A percentile compares a stretch with the other conserved stretches of the same genome.
phyloP scores from a whole-genome alignment of 2,797 vertebrate genomes.

The Micromesistius poutassou region DNA sequence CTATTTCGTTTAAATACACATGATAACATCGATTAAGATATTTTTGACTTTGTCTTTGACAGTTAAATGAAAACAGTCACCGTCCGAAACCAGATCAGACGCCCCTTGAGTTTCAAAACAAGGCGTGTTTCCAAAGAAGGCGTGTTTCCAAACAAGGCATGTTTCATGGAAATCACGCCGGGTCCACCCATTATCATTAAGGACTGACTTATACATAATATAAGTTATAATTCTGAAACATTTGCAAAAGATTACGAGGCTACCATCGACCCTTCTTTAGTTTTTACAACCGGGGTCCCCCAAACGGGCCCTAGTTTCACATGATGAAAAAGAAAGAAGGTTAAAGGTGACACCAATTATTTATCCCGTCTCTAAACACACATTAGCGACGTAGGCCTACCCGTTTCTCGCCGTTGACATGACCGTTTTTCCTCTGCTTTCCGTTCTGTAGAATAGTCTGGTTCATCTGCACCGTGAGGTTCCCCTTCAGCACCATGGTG shows the following conservation, averaged over 20 bases:
- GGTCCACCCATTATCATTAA: not conserved
- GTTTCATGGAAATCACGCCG: not conserved
- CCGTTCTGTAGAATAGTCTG: constrained; percentile 41
- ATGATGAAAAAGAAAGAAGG: not conserved
- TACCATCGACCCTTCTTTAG: no score
- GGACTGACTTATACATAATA: no score
- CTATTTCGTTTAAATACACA: not conserved
- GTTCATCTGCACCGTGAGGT: constrained; percentile 29
- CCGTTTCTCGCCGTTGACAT: constrained; percentile 26
- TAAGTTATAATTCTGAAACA: not conserved
- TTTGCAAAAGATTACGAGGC: not conserved
- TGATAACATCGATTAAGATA: not conserved
- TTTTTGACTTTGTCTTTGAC: no score
- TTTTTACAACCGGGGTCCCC: no score
- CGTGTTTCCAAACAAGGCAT: no score
- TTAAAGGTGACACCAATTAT: not conserved
- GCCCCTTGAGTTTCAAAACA: no score
- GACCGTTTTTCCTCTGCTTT: constrained; percentile 41
- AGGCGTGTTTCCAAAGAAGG: not conserved
- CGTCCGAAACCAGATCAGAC: no score
- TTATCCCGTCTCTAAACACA: no score
- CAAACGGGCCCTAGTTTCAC: no score
- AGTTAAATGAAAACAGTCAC: no score
- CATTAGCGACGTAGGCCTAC: not conserved
- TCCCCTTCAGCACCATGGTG: constrained; percentile 28